A percentile compares a stretch with the other conserved stretches of the same genome.
phyloP scores from a whole-genome alignment of 2,888 invertebrate genomes.

The Melipona beecheii region DNA sequence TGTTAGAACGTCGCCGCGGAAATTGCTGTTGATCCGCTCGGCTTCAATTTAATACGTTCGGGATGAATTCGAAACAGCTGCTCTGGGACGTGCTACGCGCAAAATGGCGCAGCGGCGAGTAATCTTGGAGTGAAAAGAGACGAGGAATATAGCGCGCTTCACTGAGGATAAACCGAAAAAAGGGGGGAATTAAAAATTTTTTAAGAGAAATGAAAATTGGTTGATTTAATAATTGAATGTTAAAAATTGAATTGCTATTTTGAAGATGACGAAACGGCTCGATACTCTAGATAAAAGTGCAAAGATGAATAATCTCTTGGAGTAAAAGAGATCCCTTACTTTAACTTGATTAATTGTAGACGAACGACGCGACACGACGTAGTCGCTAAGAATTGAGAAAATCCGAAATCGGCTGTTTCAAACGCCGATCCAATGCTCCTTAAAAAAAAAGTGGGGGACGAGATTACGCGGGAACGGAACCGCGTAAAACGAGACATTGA shows the following conservation, averaged over 20 bases:
- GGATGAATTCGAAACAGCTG: conserved; percentile 46
- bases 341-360: no score
- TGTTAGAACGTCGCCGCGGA: conserved; percentile 25
- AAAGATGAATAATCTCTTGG: no score
- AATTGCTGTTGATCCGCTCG: conserved; percentile 45
- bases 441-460: background rate
- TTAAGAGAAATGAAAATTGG: background rate
- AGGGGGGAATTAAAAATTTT: no score
- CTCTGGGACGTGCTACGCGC: background rate
- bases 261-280: no score
- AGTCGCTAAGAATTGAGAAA: no score
- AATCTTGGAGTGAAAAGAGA: conserved; percentile 19
- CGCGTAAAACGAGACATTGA: background rate
- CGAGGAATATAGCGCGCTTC: background rate
- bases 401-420: background rate
- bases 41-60: conserved; percentile 38
- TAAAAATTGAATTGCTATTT: no score
- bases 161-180: background rate
- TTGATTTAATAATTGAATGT: no score
- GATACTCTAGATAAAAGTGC: no score
- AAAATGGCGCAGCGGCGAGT: conserved; percentile 5
- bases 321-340: no score
- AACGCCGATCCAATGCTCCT: background rate
- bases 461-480: background rate
- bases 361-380: no score